Percentiles rank a stretch among this genome's conserved stretches.
These are phyloP conservation scores for Nycticebus coucang DNA, from an alignment of 2,113 vertebrate genomes.

Conservation along the genomic window DNA sequence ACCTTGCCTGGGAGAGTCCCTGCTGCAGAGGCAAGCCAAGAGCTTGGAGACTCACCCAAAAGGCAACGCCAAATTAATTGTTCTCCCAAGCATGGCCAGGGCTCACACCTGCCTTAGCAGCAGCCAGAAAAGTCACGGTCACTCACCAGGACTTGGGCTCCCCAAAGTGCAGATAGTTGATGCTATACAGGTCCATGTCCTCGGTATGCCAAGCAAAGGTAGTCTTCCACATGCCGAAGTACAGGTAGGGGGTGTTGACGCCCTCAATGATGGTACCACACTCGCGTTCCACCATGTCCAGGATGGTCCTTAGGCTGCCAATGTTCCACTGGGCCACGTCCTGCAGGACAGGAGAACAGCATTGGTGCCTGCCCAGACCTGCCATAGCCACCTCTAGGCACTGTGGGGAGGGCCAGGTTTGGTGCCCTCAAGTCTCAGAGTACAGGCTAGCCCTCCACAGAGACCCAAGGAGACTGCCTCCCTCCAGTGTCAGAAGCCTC, in stretches of 20 bases:
- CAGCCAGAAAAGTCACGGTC: too few species aligned
- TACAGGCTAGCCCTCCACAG: rapidly evolving
- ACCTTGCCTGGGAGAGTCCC: neutral
- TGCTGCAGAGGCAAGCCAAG: neutral
- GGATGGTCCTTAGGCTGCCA: slow-evolving; percentile 92
- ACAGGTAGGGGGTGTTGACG: slow-evolving; percentile 98
- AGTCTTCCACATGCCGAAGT: slow-evolving; percentile 99
- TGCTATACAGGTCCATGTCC: slow-evolving; percentile 99
- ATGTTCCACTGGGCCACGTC: slow-evolving; percentile 97
- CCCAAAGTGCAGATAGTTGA: slow-evolving; percentile 99
- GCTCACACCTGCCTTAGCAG: too few species aligned
- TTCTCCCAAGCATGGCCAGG: too few species aligned
- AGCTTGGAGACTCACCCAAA: rapidly evolving
- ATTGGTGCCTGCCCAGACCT: neutral
- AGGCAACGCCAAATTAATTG: rapidly evolving
- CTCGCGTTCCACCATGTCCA: slow-evolving; percentile 99
- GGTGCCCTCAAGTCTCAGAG: rapidly evolving
- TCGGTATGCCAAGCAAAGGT: slow-evolving; percentile 99
- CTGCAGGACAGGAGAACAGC: slow-evolving; percentile 75
- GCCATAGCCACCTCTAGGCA: rapidly evolving
- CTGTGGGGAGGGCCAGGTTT: rapidly evolving
- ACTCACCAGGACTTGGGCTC: slow-evolving; percentile 98
- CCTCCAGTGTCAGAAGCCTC: too few species aligned
- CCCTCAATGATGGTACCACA: slow-evolving; percentile 99
- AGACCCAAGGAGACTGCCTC: neutral